phyloP scores from a whole-genome alignment of 2,797 vertebrate genomes.

The Myripristis murdjan region DNA sequence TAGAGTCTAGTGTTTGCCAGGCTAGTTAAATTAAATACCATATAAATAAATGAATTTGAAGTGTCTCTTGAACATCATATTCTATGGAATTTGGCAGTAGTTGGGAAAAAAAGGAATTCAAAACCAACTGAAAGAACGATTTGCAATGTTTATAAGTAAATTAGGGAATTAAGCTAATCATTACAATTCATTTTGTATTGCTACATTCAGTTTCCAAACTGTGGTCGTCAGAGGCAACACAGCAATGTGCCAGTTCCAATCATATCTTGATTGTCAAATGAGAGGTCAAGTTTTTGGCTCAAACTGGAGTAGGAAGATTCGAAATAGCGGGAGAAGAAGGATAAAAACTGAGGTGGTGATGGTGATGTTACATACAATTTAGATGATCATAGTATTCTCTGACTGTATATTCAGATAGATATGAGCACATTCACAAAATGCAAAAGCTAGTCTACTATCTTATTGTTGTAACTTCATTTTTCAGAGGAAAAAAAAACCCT shows the following conservation, averaged over 20 bases:
- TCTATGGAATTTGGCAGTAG: neutral
- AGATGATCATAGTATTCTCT: neutral
- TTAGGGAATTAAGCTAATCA: neutral
- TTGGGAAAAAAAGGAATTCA: neutral
- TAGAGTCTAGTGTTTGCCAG: too few species aligned
- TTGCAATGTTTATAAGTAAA: neutral
- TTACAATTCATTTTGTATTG: neutral
- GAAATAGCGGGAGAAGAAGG: neutral
- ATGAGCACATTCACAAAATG: neutral
- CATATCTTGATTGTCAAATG: neutral
- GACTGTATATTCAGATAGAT: neutral
- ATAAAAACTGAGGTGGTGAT: neutral
- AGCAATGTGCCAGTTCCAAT: neutral
- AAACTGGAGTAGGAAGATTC: neutral
- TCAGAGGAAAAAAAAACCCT: neutral
- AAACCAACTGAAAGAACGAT: neutral
- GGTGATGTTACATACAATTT: neutral
- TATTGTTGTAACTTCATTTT: neutral
- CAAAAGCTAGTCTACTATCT: neutral
- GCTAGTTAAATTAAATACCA: too few species aligned
- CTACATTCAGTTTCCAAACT: neutral
- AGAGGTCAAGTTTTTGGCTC: neutral
- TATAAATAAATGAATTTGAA: neutral
- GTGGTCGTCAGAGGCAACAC: neutral
- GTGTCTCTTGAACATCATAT: neutral